Evolutionary conservation across 2,113 vertebrate genomes (phyloP), one percentile per base, ranked within the genome.

Genomic region (Mola mola): DNA sequence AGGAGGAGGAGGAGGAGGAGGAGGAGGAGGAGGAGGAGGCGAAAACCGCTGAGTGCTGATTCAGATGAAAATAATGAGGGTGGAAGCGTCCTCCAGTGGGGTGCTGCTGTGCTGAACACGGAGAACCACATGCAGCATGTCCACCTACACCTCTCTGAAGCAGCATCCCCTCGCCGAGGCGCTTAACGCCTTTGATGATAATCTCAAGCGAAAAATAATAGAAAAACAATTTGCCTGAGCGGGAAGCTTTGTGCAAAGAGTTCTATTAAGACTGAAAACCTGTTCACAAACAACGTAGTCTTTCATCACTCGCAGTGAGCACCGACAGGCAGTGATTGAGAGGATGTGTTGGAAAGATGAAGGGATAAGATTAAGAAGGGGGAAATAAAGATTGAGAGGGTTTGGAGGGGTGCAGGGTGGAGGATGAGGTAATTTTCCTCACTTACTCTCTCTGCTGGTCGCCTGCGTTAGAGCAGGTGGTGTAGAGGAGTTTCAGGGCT

Each of bases 401-500:
- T n/a, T n/a, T n/a, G n/a, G 9, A 12, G 17, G 13, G 11, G 48
- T 36, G 3, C 10, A 3, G 21, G 17, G 21, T 5, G 36, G 31
- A 5, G 15, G 42, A 41, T 64, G 28, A 0, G 12, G n/a, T 16
- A 62, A 61, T 38, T 37, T 58, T 55, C 33, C 34, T 72, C 22
- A 85, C 95, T 95, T 94, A 99, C 96, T 93, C 92, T 82, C 91
- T 89, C 78, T 95, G 95, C 64, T 83, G 85, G 78, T 19, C 61
- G 81, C 43, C 63, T 1, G 38, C 8, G 19, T 90, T 83, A 82
- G 90, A 66, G 76, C 95, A 96, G 0, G 89, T 77, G 66, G 95
- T 88, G 80, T 95, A 98, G 55, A 98, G 94, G 52, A 98, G 89
- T 89, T 98, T 97, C 72, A 95, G 52, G 42, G 92, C 93, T 79